Percentiles rank a stretch among this genome's conserved stretches.
Conservation (phyloP, 2,113 vertebrate species). For the Edolisoma coerulescens region DNA sequence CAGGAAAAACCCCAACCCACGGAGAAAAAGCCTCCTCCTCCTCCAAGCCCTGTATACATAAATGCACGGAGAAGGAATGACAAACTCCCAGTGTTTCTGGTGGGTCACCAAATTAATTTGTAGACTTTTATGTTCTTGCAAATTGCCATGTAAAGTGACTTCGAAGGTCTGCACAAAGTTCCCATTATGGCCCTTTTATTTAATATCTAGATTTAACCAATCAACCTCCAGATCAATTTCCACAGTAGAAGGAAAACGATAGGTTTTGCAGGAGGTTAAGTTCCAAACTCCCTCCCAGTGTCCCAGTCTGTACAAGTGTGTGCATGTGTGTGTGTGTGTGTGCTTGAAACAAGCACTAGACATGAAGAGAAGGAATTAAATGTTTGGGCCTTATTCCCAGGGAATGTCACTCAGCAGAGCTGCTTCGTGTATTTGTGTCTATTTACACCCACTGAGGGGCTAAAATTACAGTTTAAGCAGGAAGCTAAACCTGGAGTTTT, state of each 20-base stretch:
- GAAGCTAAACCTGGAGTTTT: neutral
- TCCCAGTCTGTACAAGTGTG: neutral
- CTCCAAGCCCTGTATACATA: neutral
- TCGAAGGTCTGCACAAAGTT: neutral
- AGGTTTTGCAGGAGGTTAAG: neutral
- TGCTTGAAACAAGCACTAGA: neutral
- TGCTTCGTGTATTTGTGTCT: neutral
- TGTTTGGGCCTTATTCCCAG: neutral
- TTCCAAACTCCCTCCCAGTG: neutral
- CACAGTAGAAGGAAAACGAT: neutral
- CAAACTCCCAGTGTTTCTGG: neutral
- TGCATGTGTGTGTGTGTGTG: neutral
- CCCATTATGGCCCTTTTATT: neutral
- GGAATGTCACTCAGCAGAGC: neutral
- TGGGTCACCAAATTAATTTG: neutral
- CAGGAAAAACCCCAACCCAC: neutral
- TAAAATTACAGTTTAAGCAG: slow-evolving; percentile 2
- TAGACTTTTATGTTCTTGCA: neutral
- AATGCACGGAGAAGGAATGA: neutral
- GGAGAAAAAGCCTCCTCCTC: neutral
- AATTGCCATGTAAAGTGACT: neutral
- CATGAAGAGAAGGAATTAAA: neutral
- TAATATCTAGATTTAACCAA: neutral
- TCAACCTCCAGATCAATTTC: neutral
- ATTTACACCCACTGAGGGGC: neutral